Percentiles rank a stretch among this genome's conserved stretches.
phyloP scores from a whole-genome alignment of 2,113 vertebrate species.

The Solea senegalensis region DNA sequence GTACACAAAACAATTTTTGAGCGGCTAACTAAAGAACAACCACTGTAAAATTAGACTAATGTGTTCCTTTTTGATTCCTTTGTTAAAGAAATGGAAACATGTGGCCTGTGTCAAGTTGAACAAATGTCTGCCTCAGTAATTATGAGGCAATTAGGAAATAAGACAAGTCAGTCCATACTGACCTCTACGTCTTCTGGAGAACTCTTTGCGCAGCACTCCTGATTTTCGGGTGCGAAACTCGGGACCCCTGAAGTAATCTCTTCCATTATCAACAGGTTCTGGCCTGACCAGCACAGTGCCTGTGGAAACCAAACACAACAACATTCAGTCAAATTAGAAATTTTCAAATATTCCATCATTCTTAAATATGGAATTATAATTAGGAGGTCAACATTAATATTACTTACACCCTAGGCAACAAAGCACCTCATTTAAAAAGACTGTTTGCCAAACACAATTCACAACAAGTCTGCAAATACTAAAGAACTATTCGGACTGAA shows the following conservation, averaged over 20 bases:
- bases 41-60: background rate
- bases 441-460: too few species aligned
- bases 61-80: background rate
- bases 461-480: too few species aligned
- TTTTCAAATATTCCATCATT: background rate
- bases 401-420: too few species aligned
- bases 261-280: slow-evolving; percentile 92
- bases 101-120: background rate
- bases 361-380: background rate
- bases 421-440: too few species aligned
- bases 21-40: background rate
- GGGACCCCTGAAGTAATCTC: slow-evolving; percentile 98
- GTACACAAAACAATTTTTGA: too few species aligned
- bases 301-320: slow-evolving; percentile 51
- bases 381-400: too few species aligned
- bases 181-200: slow-evolving; percentile 93
- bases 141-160: background rate
- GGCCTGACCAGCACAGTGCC: slow-evolving; percentile 95
- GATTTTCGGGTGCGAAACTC: slow-evolving; percentile 92
- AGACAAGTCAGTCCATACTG: slow-evolving; percentile 40
- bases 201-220: slow-evolving; percentile 87
- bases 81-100: background rate
- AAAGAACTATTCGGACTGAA: too few species aligned
- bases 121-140: background rate
- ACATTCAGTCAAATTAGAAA: background rate